Base-by-base conservation (phyloP, 2,113 vertebrate species). In the Psilopsiagon aurifrons region DNA sequence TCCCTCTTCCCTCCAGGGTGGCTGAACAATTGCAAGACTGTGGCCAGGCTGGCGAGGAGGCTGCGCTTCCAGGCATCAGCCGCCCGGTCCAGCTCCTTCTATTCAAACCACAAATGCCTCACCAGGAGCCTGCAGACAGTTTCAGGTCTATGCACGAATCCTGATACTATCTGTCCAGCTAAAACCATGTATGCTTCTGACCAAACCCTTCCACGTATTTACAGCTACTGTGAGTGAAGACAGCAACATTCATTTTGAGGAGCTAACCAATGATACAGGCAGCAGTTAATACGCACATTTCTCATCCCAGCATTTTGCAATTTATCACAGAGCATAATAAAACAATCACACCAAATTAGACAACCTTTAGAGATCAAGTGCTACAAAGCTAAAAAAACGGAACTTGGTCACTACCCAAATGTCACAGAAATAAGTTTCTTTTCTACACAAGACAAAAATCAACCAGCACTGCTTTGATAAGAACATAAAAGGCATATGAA, bases 171-270 rank as follows among this genome's bases (percentile, higher is more conserved):
- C 99, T 98, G 86, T 78, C 83, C 37, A 73, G 93, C 92, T 95
- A 95, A 97, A 97, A 97, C 96, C 97, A 97, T 96, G 97, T 43
- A 97, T 97, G 97, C 97, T 98, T 88, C 95, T 97, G 98, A 97
- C 99, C 99, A 98, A 99, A 97, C 98, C 98, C 99, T 99, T 99
- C 99, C 99, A 98, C 96, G 91, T 95, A 98, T 98, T 98, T 98
- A 98, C 98, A 98, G 95, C 69, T 78, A 62, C 29, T 22, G 33
- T 3, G 22, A 94, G 62, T 2, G 67, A 87, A 91, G 83, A 92
- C 80, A 92, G 73, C 85, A 87, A 51, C 46, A 9, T 19, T 70
- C 27, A 24, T 69, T 39, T 24, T 10, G 62, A 73, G 74, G 44
- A 94, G 66, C 31, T 51, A 6, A 81, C 18, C 13, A 9, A 49